Conservation (phyloP, 2,113 vertebrate genomes). For the Tautogolabrus adspersus region DNA sequence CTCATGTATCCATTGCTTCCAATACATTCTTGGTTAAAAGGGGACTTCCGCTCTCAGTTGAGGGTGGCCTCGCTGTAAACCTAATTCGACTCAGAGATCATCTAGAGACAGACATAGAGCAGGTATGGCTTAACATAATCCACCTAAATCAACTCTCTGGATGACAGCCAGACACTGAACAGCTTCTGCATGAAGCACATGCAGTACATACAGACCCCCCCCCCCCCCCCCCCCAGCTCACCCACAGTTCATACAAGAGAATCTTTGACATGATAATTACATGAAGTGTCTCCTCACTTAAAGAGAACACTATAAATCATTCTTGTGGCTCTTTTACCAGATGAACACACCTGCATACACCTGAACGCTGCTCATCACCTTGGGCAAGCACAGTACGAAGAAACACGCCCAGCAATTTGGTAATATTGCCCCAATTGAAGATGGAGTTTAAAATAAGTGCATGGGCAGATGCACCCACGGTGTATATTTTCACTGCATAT, state of each 20-base stretch:
- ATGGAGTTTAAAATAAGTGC: slow-evolving; percentile 43
- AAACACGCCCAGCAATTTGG: slow-evolving; percentile 68
- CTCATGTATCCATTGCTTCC: background rate
- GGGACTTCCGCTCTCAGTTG: slow-evolving; percentile 64
- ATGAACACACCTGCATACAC: slow-evolving; percentile 61
- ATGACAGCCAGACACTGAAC: slow-evolving; percentile 63
- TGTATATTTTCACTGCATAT: slow-evolving; percentile 65
- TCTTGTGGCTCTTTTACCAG: slow-evolving; percentile 37
- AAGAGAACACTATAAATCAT: slow-evolving; percentile 64
- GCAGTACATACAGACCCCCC: background rate
- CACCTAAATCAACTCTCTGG: slow-evolving; percentile 69
- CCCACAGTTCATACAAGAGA: slow-evolving; percentile 40
- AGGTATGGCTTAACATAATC: slow-evolving; percentile 78
- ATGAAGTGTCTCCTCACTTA: slow-evolving; percentile 29
- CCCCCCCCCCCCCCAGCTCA: background rate
- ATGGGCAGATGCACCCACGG: slow-evolving; percentile 37
- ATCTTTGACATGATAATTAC: slow-evolving; percentile 73
- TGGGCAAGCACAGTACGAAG: slow-evolving; percentile 28
- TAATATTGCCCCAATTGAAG: slow-evolving; percentile 66
- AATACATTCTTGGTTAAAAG: slow-evolving; percentile 30
- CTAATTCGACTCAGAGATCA: slow-evolving; percentile 47
- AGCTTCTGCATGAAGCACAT: slow-evolving; percentile 24
- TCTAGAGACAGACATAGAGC: slow-evolving; percentile 64
- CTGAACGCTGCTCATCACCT: slow-evolving; percentile 58
- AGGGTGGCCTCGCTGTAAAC: slow-evolving; percentile 59